Evolutionary conservation across 2,888 invertebrate genomes (phyloP), one percentile per base, ranked within the genome.

Genomic region (Archips xylosteana): DNA sequence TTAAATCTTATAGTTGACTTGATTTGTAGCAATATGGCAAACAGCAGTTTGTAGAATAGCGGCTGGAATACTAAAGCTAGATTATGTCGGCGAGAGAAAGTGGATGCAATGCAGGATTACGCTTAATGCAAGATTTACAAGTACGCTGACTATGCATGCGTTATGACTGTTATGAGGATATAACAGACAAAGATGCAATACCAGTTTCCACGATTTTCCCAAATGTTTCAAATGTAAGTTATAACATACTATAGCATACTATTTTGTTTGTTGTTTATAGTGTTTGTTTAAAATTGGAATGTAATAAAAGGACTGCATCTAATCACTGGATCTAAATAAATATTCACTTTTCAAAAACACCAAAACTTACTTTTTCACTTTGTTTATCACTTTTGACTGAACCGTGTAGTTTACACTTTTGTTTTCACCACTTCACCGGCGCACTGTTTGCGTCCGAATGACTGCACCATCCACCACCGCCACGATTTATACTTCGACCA

Each of bases 401-500:
- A 79, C 76, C 23, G 36, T 69, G 42, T 61, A 62, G 39, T 59
- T 13, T 62, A 68, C 49, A 78, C 81, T 82, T 80, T 85, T 84
- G 83, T 86, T 84, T 85, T 87, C 87, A 91, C 92, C 81, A 89
- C 91, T 90, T 89, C 85, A 89, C 92, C 80, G 89, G 85, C 87
- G 89, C 93, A 89, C 84, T 89, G 92, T 88, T 89, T 89, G 91
- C 88, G 90, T 89, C 85, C 88, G 94, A 94, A 93, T 94, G 94
- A 85, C 89, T 89, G 84, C 87, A 84, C 88, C 85, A 85, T 86
- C 89, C 85, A 89, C 91, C 86, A 87, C 89, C 82, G 82, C 91
- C 80, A 84, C 86, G 88, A 89, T 94, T 94, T 94, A 94, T 94
- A 94, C 91, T 89, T 93, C 89, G 88, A 91, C 89, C 90, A 87